Conservation (phyloP, 23 tunicate genomes). For the Ascidia mentula region DNA sequence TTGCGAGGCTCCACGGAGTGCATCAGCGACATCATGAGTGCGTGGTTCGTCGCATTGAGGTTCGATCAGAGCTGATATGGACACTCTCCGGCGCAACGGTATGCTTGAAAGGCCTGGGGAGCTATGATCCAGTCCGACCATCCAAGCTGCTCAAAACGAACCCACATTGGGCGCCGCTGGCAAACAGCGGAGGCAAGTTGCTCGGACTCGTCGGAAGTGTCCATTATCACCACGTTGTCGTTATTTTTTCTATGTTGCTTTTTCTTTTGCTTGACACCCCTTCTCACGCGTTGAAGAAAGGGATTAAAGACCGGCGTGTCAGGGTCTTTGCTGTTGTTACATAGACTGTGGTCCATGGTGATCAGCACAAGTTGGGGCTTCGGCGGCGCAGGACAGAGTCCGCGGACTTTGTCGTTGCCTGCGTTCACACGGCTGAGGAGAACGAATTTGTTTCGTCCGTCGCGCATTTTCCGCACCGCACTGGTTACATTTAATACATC, state of each 20-base stretch:
- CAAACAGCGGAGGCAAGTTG: conserved; percentile 21
- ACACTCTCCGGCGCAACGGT: conserved; percentile 80
- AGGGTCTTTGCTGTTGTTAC: background rate
- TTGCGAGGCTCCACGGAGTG: conserved; percentile 49
- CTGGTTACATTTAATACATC: background rate
- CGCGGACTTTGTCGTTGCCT: background rate
- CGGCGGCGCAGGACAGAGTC: background rate
- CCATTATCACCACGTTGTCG: background rate
- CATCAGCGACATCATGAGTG: conserved; percentile 70
- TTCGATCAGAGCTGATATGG: conserved; percentile 66
- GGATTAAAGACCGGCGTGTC: background rate
- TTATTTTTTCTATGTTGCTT: background rate
- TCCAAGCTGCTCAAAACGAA: conserved; percentile 68
- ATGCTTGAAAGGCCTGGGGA: conserved; percentile 67
- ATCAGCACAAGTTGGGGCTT: conserved; percentile 17
- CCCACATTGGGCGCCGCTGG: conserved; percentile 56
- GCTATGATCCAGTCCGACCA: conserved; percentile 89
- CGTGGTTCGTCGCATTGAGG: conserved; percentile 78
- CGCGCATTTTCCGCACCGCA: background rate
- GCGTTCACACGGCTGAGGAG: background rate
- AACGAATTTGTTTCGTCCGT: background rate
- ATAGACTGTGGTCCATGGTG: conserved; percentile 16
- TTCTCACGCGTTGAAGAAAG: background rate
- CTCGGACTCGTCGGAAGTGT: background rate
- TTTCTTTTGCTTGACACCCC: background rate